Base-by-base conservation (phyloP, 2,888 invertebrate species). In the Frankliniella fusca region DNA sequence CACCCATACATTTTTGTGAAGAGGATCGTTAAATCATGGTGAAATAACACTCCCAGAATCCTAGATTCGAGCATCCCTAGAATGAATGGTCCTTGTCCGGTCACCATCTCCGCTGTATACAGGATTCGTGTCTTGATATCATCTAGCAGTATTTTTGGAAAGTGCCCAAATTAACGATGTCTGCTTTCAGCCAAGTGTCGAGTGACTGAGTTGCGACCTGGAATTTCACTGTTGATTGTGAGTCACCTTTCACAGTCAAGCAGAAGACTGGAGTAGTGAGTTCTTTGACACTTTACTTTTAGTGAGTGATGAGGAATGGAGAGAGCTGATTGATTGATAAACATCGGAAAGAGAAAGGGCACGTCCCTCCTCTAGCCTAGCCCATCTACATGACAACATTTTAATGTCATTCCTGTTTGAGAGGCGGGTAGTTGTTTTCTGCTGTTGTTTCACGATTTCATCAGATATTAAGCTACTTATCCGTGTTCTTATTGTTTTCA, bases 131-230 rank as follows among this genome's bases (percentile, higher is more conserved):
- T 38, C 38, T 5, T 3, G 38, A 38, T 38, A 38, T 38, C 38
- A 38, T 38, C 38, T 38, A 38, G 38, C 38, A 38, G 70, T 76
- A 76, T 76, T 76, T 76, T 76, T 76, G 70, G 70, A 76, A 76
- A 76, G 70, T 76, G 70, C 70, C 70, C 70, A 76, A 76, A 76
- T 76, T 76, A 76, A 76, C 70, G 27, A 76, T 76, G 70, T 76
- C 70, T 76, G 70, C 70, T 76, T 27, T 76, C 70, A 76, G 23
- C 70, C 27, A 27, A 76, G 70, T 76, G 70, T 76, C 70, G 23
- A 76, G 70, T 76, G 70, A 76, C 23, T 76, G 27, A 76, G 70
- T 76, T 76, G 70, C 27, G 70, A 76, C 70, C 70, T 76, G 27
- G 27, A 27, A 76, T 76, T 27, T 27, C 23, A 76, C 27, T 76